Percentiles rank a stretch among this genome's conserved stretches.
Evolutionary conservation across 1,140 invertebrate species (phyloP).

Genomic region (Drosophila pandora): DNA sequence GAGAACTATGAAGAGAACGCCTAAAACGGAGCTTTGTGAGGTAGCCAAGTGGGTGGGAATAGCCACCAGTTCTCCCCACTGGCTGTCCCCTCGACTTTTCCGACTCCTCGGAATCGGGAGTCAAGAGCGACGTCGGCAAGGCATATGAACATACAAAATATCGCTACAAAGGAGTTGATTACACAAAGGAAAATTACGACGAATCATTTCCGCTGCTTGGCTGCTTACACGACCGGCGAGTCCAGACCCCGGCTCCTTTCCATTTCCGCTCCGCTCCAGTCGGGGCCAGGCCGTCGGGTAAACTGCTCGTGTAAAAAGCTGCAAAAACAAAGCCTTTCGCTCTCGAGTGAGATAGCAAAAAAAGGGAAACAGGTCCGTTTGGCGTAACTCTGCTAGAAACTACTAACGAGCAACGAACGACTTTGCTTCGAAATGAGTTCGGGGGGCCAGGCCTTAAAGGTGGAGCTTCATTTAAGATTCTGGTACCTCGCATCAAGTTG

Average conservation of each 20-base stretch:
- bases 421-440: constrained; percentile 2
- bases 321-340: constrained; percentile 64
- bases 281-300: constrained; percentile 35
- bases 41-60: constrained; percentile 16
- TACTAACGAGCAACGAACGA: constrained; percentile 62
- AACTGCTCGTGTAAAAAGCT: constrained; percentile 40
- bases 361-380: constrained; percentile 35
- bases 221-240: constrained; percentile 79
- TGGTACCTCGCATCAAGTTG: constrained; percentile 40
- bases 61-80: background rate
- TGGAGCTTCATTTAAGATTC: background rate
- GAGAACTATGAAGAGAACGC: constrained; percentile 55
- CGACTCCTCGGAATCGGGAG: constrained; percentile 38
- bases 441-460: constrained; percentile 14
- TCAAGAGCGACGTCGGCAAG: constrained; percentile 65
- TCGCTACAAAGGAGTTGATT: constrained; percentile 83
- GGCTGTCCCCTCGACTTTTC: constrained; percentile 7
- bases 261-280: background rate
- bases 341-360: constrained; percentile 71
- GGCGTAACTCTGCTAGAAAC: constrained; percentile 18
- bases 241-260: constrained; percentile 16
- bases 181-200: constrained; percentile 83
- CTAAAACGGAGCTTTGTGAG: constrained; percentile 41
- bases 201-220: constrained; percentile 83
- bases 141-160: constrained; percentile 82